phyloP scores from a whole-genome alignment of 2,888 invertebrate genomes.

The Melolontha melolontha region DNA sequence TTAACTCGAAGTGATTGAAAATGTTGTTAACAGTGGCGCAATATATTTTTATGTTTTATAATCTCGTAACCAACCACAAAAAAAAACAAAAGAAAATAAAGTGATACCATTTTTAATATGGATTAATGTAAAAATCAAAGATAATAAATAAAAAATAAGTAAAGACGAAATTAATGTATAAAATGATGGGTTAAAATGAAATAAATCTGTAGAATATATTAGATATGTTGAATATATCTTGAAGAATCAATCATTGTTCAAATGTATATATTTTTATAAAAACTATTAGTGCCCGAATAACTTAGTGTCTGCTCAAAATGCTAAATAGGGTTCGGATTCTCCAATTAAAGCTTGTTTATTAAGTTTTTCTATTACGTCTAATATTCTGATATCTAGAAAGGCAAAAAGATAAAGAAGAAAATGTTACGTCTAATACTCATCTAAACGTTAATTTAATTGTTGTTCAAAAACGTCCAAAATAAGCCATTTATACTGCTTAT shows the following conservation, averaged over 20 bases:
- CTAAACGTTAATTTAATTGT: no score
- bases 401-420: no score
- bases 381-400: no score
- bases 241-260: not conserved
- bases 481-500: no score
- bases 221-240: constrained; percentile 34
- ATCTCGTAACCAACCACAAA: not conserved
- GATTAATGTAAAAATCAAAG: constrained; percentile 11
- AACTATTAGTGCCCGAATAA: not conserved
- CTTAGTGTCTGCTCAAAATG: not conserved
- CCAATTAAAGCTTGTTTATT: no score
- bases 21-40: constrained; percentile 5
- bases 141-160: constrained; percentile 16
- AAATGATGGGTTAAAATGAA: constrained; percentile 12
- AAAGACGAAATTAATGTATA: constrained; percentile 7
- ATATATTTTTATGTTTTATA: not conserved
- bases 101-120: constrained; percentile 21
- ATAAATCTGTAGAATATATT: constrained; percentile 11
- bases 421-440: no score
- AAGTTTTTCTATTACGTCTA: no score
- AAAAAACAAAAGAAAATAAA: not conserved
- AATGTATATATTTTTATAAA: constrained; percentile 9
- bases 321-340: no score
- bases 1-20: constrained; percentile 1
- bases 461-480: no score